Base-by-base conservation (phyloP, 2,113 vertebrate genomes). In the Ivindomyrus marchei region DNA sequence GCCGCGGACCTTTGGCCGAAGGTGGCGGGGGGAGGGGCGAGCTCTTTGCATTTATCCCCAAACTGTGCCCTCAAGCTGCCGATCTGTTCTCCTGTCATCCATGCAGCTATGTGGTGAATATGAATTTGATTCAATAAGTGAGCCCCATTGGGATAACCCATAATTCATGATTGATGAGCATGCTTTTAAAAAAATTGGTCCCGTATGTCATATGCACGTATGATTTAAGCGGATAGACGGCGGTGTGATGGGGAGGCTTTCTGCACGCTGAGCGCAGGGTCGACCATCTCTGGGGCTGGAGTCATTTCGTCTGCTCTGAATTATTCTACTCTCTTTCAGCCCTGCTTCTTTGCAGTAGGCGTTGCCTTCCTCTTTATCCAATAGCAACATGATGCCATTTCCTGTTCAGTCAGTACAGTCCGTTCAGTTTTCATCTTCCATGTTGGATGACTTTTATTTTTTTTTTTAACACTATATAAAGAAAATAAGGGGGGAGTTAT, bases 321-420 rank as follows among this genome's bases (percentile, higher is more conserved):
- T 52, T n/a, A 27, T 39, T 86, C 58, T 45, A 8, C 15, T 86
- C 4, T 49, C 27, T 2, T 86, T 85, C 88, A 46, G 19, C 15
- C 74, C 47, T 31, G 21, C 39, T 53, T 50, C 85, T 21, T 87
- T 1, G 7, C 80, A 24, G 24, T 74, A 85, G 66, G 50, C 46
- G 74, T 24, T 24, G 88, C 10, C 83, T 58, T 84, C 13, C 52
- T 49, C n/a, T 56, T 85, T 42, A 17, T n/a, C 52, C 89, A 77
- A 88, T 24, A 90, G 84, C 89, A 89, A 91, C 91, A 90, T 91
- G 90, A 93, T 91, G 92, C 91, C 53, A 92, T 94, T 93, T 91
- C 91, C 89, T 92, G 74, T 89, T 50, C 85, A 56, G 50, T 87
- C 50, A 87, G 19, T 50, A 53, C 85, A 80, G 13, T 80, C 6